Evolutionary conservation across 2,797 vertebrate species (phyloP).

Genomic region (Clarias platycephalus): DNA sequence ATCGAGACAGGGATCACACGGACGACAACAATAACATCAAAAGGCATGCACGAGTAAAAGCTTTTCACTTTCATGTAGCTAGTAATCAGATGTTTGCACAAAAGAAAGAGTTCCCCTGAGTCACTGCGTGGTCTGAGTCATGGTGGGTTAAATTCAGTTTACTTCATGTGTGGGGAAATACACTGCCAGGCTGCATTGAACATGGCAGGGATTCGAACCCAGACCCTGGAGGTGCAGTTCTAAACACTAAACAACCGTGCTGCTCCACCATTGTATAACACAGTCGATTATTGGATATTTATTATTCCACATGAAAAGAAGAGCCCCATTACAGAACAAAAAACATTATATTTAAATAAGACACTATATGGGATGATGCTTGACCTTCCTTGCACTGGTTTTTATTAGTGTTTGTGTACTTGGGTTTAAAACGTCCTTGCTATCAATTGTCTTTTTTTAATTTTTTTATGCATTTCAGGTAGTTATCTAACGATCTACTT

Average conservation of each 20-base stretch:
- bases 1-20: background rate
- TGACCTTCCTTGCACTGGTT: background rate
- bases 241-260: too few relatives aligned
- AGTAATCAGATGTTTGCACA: background rate
- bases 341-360: background rate
- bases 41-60: background rate
- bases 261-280: background rate
- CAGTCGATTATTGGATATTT: background rate
- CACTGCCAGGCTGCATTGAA: too few relatives aligned
- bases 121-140: background rate
- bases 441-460: too few relatives aligned
- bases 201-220: too few relatives aligned
- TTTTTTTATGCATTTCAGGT: background rate
- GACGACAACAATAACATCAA: background rate
- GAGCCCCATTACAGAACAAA: background rate
- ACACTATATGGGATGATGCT: background rate
- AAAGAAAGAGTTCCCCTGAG: background rate
- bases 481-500: background rate
- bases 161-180: background rate
- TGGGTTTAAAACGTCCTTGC: background rate
- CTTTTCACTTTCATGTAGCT: background rate
- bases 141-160: background rate
- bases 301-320: background rate
- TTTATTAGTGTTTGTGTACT: background rate
- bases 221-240: too few relatives aligned